These are phyloP conservation scores for Dugesia japonica DNA, from an alignment of 2,888 invertebrate genomes.

Conservation along the genomic window DNA sequence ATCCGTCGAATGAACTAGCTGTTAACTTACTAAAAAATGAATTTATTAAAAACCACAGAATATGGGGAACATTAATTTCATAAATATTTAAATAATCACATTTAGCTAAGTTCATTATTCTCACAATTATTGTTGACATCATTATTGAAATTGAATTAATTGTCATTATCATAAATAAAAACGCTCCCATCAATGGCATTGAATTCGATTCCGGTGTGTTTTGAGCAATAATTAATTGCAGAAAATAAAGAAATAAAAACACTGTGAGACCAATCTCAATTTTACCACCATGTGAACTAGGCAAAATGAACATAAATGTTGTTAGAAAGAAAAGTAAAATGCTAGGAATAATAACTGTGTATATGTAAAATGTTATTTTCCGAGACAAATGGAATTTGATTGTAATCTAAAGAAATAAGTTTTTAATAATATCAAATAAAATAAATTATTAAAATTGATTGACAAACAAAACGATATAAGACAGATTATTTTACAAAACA, in stretches of 20 bases:
- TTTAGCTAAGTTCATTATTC: slow-evolving; percentile 43
- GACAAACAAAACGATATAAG: no score
- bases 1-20: slow-evolving; percentile 34
- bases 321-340: slow-evolving; percentile 45
- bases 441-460: no score
- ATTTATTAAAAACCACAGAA: slow-evolving; percentile 40
- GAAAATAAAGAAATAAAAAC: slow-evolving; percentile 46
- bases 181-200: slow-evolving; percentile 44
- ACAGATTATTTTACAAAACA: no score
- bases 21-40: slow-evolving; percentile 39
- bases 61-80: slow-evolving; percentile 40
- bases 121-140: slow-evolving; percentile 45
- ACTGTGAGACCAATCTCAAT: slow-evolving; percentile 47
- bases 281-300: slow-evolving; percentile 46
- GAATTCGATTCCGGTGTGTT: slow-evolving; percentile 48
- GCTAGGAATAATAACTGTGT: slow-evolving; percentile 46
- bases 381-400: slow-evolving; percentile 40
- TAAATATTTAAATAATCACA: slow-evolving; percentile 36
- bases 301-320: slow-evolving; percentile 43
- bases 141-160: slow-evolving; percentile 45
- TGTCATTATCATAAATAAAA: slow-evolving; percentile 45
- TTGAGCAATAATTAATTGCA: slow-evolving; percentile 47
- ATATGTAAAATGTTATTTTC: slow-evolving; percentile 45
- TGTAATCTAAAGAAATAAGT: slow-evolving; percentile 37
- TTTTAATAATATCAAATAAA: no score